A percentile compares a stretch with the other conserved stretches of the same genome.
Conservation (phyloP, 2,113 vertebrate species). For the Aspiorhynchus laticeps region DNA sequence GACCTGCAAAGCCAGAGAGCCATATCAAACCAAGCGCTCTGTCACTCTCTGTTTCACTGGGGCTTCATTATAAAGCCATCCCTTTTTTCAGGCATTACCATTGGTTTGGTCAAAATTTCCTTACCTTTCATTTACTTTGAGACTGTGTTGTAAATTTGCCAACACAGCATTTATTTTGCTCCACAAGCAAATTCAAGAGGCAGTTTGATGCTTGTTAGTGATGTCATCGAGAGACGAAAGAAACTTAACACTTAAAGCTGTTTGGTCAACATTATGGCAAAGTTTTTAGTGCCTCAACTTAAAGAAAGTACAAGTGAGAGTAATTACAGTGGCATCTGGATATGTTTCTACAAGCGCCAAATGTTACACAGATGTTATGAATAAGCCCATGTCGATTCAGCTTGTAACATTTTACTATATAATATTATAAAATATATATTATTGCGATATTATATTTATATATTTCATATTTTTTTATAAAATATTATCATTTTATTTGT, state of each 20-base stretch:
- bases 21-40: slow-evolving; percentile 54
- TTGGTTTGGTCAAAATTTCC: slow-evolving; percentile 60
- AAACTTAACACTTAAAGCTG: slow-evolving; percentile 49
- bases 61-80: slow-evolving; percentile 67
- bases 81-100: slow-evolving; percentile 54
- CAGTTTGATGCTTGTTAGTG: slow-evolving; percentile 21
- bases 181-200: slow-evolving; percentile 19
- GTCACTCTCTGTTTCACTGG: slow-evolving; percentile 69
- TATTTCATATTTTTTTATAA: neutral
- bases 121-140: neutral
- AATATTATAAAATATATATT: no score
- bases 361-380: slow-evolving; percentile 36
- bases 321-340: slow-evolving; percentile 45
- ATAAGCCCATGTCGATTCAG: neutral
- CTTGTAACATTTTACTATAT: neutral
- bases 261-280: slow-evolving; percentile 47
- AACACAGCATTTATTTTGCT: slow-evolving; percentile 8
- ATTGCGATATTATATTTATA: neutral
- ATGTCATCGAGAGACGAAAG: slow-evolving; percentile 23
- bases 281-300: slow-evolving; percentile 36
- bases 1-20: slow-evolving; percentile 55
- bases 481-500: neutral
- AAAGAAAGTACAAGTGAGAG: slow-evolving; percentile 26
- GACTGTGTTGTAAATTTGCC: slow-evolving; percentile 20
- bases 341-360: slow-evolving; percentile 34